Percentiles rank a stretch among this genome's conserved stretches.
phyloP scores from a whole-genome alignment of 2,888 invertebrate species.

The Rutpela maculata region DNA sequence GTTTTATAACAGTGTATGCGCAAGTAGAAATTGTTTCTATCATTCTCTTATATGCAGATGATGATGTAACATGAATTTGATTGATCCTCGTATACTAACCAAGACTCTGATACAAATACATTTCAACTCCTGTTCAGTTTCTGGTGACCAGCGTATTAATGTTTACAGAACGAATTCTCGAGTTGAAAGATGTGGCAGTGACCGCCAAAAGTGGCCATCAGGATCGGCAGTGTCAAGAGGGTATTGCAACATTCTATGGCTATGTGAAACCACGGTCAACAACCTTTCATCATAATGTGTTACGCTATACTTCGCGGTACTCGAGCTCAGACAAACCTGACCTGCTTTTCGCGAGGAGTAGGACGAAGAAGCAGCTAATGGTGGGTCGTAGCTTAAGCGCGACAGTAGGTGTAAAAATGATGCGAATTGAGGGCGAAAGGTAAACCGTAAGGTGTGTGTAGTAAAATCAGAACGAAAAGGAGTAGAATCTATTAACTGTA shows the following conservation, averaged over 20 bases:
- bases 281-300: slow-evolving; percentile 72
- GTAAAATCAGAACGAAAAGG: slow-evolving; percentile 69
- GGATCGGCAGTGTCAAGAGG: slow-evolving; percentile 58
- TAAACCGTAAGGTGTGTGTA: slow-evolving; percentile 71
- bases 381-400: slow-evolving; percentile 60
- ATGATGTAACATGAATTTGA: no score
- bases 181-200: slow-evolving; percentile 57
- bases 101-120: no score
- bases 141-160: neutral
- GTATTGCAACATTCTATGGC: slow-evolving; percentile 61
- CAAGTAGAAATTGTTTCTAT: no score
- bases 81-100: no score
- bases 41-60: no score
- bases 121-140: neutral
- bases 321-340: slow-evolving; percentile 51
- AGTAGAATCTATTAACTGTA: slow-evolving; percentile 53
- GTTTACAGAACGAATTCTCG: slow-evolving; percentile 54
- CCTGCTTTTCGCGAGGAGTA: slow-evolving; percentile 30
- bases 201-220: slow-evolving; percentile 64
- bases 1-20: no score
- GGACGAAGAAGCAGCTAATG: slow-evolving; percentile 44
- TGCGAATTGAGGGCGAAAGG: slow-evolving; percentile 74
- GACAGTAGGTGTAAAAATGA: slow-evolving; percentile 73
- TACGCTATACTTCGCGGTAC: slow-evolving; percentile 69
- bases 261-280: slow-evolving; percentile 68